phyloP scores from a whole-genome alignment of 2,113 vertebrate species.

The Mixornis gularis region DNA sequence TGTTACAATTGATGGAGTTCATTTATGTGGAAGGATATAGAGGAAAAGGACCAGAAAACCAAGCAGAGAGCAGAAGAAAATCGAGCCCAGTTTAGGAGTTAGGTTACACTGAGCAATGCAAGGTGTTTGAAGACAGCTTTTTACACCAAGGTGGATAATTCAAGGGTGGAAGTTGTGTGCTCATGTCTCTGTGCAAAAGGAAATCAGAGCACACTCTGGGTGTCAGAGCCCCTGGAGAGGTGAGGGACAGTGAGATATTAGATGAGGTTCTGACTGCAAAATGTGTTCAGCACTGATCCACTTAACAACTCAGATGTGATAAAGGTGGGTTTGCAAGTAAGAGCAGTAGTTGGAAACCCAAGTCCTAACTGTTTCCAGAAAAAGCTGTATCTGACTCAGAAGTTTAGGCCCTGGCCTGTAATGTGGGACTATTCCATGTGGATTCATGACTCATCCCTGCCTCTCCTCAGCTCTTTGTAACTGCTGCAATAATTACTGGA shows the following conservation, averaged over 20 bases:
- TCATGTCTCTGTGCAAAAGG: neutral
- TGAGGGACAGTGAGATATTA: neutral
- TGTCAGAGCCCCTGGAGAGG: neutral
- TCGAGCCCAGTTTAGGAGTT: neutral
- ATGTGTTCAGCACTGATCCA: neutral
- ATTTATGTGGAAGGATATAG: neutral
- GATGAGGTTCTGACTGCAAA: neutral
- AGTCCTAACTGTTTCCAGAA: neutral
- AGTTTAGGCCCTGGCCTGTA: neutral
- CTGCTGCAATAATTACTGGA: neutral
- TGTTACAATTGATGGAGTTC: neutral
- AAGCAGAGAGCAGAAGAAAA: neutral
- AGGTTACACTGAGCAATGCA: neutral
- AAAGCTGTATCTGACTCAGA: neutral
- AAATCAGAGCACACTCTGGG: neutral
- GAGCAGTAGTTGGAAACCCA: neutral
- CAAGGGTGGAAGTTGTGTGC: neutral
- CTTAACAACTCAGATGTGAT: neutral
- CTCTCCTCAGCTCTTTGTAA: neutral
- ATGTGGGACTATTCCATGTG: neutral
- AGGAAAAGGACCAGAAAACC: neutral
- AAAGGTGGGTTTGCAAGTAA: neutral
- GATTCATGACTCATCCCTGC: neutral
- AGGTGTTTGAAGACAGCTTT: neutral
- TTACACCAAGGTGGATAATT: neutral